These are phyloP conservation scores for Narcine bancroftii DNA, from an alignment of 2,113 vertebrate species.

Conservation along the genomic window DNA sequence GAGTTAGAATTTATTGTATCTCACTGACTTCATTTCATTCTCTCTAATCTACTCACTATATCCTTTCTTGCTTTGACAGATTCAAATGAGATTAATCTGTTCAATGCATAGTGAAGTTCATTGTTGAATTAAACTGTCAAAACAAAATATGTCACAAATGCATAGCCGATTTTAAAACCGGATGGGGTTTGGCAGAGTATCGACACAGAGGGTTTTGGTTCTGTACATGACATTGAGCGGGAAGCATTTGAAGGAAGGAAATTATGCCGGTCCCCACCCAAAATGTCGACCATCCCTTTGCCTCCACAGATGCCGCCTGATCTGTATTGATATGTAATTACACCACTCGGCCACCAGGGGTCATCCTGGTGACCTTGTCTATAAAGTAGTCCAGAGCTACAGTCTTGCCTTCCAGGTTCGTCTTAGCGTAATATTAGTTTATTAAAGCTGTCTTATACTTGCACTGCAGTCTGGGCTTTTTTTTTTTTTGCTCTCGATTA, in stretches of 20 bases:
- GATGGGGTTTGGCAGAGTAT: background rate
- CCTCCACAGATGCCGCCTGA: no score
- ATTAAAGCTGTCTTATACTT: no score
- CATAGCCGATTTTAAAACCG: background rate
- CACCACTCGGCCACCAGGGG: no score
- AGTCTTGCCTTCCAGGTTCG: no score
- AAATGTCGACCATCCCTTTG: no score
- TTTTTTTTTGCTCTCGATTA: no score
- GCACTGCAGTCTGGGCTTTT: no score
- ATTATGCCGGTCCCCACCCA: no score
- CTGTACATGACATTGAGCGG: background rate
- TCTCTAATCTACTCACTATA: background rate
- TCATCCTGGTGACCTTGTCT: no score
- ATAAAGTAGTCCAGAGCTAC: no score
- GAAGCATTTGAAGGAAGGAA: background rate
- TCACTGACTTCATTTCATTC: background rate
- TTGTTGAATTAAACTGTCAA: background rate
- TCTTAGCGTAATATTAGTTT: no score
- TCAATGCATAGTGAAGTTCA: background rate
- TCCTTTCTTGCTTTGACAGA: background rate
- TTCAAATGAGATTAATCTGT: background rate
- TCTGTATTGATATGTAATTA: no score
- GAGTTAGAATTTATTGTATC: background rate
- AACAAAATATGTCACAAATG: background rate
- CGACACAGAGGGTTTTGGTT: background rate